Evolutionary conservation across 2,888 invertebrate genomes (phyloP).

Genomic region (Gastracanthus pulcherrimus): DNA sequence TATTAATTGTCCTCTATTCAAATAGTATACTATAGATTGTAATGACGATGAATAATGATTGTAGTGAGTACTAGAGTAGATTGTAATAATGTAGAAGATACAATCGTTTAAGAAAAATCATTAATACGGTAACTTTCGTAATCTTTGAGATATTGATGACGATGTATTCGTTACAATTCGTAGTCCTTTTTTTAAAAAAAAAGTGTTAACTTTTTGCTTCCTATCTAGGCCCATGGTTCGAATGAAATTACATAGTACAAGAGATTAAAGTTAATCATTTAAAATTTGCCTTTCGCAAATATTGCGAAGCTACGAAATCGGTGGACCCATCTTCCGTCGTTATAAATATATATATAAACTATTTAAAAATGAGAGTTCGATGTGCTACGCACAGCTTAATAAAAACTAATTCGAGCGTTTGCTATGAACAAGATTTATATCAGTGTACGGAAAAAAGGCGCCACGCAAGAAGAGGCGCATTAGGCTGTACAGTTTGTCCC

Average conservation of each 20-base stretch:
- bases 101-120: constrained; percentile 57
- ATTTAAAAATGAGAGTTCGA: constrained; percentile 50
- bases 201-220: constrained; percentile 30
- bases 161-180: constrained; percentile 53
- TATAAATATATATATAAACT: constrained; percentile 54
- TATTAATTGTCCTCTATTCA: constrained; percentile 73
- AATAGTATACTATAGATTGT: constrained; percentile 57
- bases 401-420: constrained; percentile 55
- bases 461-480: constrained; percentile 24
- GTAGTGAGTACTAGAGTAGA: constrained; percentile 53
- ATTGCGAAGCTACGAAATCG: constrained; percentile 56
- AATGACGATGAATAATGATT: constrained; percentile 59
- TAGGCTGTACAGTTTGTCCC: constrained; percentile 53
- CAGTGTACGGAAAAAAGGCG: constrained; percentile 44
- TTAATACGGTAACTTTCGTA: constrained; percentile 59
- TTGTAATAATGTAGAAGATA: constrained; percentile 55
- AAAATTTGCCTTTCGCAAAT: constrained; percentile 54
- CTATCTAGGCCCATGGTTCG: constrained; percentile 54
- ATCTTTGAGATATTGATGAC: constrained; percentile 57
- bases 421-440: constrained; percentile 52
- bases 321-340: constrained; percentile 57
- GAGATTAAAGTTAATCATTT: constrained; percentile 51
- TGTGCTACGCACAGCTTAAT: constrained; percentile 50
- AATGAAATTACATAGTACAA: constrained; percentile 49
- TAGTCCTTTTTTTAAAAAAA: constrained; percentile 41